phyloP scores from a whole-genome alignment of 2,888 invertebrate species.

The Drosophila neutralis region DNA sequence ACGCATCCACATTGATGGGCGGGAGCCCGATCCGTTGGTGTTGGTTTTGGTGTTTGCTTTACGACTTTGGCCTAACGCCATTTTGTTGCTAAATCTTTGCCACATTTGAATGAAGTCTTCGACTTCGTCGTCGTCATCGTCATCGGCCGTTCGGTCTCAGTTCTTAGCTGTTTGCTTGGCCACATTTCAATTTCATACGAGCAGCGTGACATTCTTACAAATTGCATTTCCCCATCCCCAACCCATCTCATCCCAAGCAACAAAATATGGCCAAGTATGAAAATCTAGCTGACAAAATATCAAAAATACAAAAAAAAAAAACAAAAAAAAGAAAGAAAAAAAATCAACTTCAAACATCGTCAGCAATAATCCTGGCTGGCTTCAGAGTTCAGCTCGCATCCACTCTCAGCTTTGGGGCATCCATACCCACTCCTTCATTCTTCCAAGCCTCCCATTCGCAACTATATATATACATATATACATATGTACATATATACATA shows the following conservation, averaged over 20 bases:
- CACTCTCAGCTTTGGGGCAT: conserved; percentile 3
- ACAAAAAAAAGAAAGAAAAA: background rate
- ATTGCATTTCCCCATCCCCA: conserved; percentile 54
- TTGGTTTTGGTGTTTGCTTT: conserved; percentile 12
- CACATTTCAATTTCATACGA: conserved; percentile 53
- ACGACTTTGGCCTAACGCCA: conserved; percentile 59
- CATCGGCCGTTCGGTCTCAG: conserved; percentile 2
- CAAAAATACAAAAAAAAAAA: background rate
- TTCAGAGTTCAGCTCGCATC: conserved; percentile 16
- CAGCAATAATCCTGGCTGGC: conserved; percentile 49
- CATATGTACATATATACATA: conserved; percentile 1
- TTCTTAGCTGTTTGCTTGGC: conserved; percentile 29
- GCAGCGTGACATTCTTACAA: conserved; percentile 66
- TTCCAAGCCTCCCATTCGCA: background rate
- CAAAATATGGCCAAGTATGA: conserved; percentile 8
- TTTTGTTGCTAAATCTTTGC: conserved; percentile 41
- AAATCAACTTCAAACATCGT: conserved; percentile 50
- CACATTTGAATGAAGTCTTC: conserved; percentile 51
- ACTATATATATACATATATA: conserved; percentile 6
- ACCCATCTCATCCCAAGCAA: background rate
- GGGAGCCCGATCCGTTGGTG: background rate
- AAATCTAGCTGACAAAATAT: conserved; percentile 3
- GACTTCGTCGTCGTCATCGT: background rate
- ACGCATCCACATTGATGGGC: conserved; percentile 40
- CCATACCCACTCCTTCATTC: background rate